Evolutionary conservation across 2,113 vertebrate genomes (phyloP).

Genomic region (Caloenas nicobarica): DNA sequence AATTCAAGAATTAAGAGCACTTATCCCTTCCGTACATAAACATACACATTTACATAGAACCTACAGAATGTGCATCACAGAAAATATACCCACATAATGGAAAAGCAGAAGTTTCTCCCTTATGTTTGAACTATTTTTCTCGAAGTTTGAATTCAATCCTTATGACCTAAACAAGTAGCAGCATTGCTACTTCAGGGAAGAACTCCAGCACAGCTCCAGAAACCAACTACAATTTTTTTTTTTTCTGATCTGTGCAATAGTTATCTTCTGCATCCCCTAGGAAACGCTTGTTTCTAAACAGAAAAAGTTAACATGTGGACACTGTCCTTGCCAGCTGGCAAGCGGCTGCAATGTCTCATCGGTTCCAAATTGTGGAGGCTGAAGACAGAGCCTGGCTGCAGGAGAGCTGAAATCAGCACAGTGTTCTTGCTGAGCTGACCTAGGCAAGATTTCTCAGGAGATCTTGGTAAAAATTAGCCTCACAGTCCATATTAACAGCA

Average conservation of each 20-base stretch:
- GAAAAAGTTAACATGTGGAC: not conserved
- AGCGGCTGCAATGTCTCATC: not conserved
- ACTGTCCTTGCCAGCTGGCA: not conserved
- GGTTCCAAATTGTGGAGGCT: not conserved
- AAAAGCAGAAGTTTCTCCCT: not conserved
- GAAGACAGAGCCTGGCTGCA: not conserved
- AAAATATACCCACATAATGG: not conserved
- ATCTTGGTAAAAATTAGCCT: not conserved
- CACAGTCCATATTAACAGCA: not conserved
- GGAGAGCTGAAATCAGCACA: not conserved
- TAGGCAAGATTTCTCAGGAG: not conserved
- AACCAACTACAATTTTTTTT: not conserved
- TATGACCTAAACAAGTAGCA: not conserved
- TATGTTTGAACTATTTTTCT: not conserved
- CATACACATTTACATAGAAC: not conserved
- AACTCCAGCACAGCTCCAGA: not conserved
- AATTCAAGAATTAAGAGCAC: not conserved
- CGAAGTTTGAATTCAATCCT: not conserved
- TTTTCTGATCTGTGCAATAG: not conserved
- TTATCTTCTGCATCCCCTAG: not conserved
- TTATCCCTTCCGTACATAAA: not conserved
- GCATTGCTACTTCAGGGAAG: not conserved
- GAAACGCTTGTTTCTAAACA: not conserved
- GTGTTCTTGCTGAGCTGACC: not conserved
- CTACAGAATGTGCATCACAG: not conserved